Percentiles rank a stretch among this genome's conserved stretches.
Conservation (phyloP, 2,888 invertebrate genomes). For the Periphyllus acericola region DNA sequence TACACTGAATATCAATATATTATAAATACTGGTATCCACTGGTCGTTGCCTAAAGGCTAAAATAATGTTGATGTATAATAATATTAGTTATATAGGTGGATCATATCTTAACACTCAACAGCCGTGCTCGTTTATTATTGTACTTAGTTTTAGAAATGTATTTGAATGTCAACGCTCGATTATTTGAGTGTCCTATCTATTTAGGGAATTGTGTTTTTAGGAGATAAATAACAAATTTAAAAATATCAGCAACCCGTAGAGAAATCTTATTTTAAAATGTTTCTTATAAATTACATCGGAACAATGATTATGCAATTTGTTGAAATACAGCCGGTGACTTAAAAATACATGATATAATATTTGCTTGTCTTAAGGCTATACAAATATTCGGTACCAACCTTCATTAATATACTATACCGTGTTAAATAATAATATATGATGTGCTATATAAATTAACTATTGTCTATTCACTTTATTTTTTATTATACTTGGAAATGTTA, state of each 20-base stretch:
- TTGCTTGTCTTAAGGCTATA: not conserved
- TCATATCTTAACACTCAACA: too few species aligned
- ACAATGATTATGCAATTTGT: not conserved
- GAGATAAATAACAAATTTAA: not conserved
- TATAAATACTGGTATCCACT: not conserved
- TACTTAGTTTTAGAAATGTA: not conserved
- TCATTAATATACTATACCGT: not conserved
- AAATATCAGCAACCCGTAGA: not conserved
- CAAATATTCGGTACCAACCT: not conserved
- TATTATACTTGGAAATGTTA: not conserved
- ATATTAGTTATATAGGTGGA: not conserved
- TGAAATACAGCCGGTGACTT: not conserved
- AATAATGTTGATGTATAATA: too few species aligned
- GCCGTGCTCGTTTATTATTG: not conserved
- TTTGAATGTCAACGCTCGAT: not conserved
- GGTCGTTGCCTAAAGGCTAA: not conserved
- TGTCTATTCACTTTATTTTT: not conserved
- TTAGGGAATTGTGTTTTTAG: not conserved
- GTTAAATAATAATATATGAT: not conserved
- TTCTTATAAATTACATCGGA: not conserved
- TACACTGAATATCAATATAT: not conserved
- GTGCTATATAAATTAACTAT: not conserved
- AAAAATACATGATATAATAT: not conserved
- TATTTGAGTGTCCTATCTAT: not conserved
- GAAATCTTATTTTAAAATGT: not conserved